A percentile compares a stretch with the other conserved stretches of the same genome.
These are phyloP conservation scores for Calephelis perditalis DNA, from an alignment of 2,888 invertebrate species.

Conservation along the genomic window DNA sequence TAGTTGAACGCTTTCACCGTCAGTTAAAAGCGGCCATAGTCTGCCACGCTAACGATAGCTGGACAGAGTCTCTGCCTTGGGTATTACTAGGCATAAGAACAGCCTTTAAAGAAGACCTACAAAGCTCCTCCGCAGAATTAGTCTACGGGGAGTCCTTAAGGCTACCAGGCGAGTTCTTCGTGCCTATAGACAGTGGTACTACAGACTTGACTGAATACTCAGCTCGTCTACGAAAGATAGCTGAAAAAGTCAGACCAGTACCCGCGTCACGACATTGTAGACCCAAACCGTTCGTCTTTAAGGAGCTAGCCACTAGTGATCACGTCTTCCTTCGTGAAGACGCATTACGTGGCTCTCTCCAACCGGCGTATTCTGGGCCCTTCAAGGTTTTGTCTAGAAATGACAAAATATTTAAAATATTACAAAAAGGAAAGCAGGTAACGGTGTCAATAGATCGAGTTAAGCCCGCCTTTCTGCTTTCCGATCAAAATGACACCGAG, in stretches of 20 bases:
- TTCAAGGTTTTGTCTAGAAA: constrained; percentile 22
- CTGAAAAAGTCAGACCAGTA: constrained; percentile 18
- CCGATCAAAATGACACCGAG: constrained; percentile 1
- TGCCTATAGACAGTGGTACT: not conserved
- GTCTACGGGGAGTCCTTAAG: not conserved
- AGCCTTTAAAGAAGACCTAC: not conserved
- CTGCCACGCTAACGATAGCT: constrained; percentile 23
- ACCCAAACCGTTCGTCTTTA: constrained; percentile 21
- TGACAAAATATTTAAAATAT: constrained; percentile 20
- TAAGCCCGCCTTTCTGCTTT: constrained; percentile 29
- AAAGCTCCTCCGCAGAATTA: not conserved
- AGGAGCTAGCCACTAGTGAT: constrained; percentile 23
- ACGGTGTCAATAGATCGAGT: constrained; percentile 29
- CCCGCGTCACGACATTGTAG: not conserved
- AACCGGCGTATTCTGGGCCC: constrained; percentile 25
- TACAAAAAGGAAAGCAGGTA: constrained; percentile 18
- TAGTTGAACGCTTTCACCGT: constrained; percentile 19
- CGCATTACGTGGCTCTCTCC: not conserved
- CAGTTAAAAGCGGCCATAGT: constrained; percentile 24
- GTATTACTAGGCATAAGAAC: not conserved
- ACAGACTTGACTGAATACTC: not conserved
- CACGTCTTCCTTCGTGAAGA: constrained; percentile 31
- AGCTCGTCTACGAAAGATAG: not conserved
- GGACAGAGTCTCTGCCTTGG: constrained; percentile 28
- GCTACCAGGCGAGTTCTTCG: not conserved